Percentiles rank a stretch among this genome's conserved stretches.
phyloP scores from a whole-genome alignment of 2,888 invertebrate genomes.

The Megaustenia siamemsis region DNA sequence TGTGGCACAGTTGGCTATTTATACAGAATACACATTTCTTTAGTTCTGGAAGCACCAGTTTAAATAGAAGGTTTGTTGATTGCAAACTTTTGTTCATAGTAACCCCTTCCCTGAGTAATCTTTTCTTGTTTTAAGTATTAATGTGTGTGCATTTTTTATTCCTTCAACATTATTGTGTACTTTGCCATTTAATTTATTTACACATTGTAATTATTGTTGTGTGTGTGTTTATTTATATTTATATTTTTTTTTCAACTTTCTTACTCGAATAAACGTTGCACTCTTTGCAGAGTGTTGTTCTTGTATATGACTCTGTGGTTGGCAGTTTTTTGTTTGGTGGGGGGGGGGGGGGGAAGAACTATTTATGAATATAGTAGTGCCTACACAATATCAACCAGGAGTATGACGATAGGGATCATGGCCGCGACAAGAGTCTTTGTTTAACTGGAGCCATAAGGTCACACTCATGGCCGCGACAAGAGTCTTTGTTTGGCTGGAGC shows the following conservation, averaged over 20 bases:
- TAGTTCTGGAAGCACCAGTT: too few relatives aligned
- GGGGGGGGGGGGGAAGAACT: too few relatives aligned
- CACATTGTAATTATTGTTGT: constrained; percentile 6
- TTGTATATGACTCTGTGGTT: background rate
- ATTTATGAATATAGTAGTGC: too few relatives aligned
- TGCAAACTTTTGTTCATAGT: background rate
- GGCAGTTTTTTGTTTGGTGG: background rate
- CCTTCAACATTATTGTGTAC: background rate
- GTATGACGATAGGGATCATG: too few relatives aligned
- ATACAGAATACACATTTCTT: too few relatives aligned
- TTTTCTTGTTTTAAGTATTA: background rate
- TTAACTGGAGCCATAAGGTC: too few relatives aligned
- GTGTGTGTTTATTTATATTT: background rate
- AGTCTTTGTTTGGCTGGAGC: too few relatives aligned
- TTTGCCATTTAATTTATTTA: constrained; percentile 14
- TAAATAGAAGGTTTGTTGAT: too few relatives aligned
- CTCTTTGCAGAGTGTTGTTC: background rate
- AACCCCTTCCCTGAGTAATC: background rate
- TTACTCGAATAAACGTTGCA: constrained; percentile 23
- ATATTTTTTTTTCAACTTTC: constrained; percentile 5
- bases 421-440: too few relatives aligned
- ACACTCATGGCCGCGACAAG: too few relatives aligned
- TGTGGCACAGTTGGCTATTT: too few relatives aligned
- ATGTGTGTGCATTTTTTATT: background rate
- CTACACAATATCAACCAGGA: too few relatives aligned